Evolutionary conservation across 2,888 invertebrate species (phyloP).

Genomic region (Beris morrisii): DNA sequence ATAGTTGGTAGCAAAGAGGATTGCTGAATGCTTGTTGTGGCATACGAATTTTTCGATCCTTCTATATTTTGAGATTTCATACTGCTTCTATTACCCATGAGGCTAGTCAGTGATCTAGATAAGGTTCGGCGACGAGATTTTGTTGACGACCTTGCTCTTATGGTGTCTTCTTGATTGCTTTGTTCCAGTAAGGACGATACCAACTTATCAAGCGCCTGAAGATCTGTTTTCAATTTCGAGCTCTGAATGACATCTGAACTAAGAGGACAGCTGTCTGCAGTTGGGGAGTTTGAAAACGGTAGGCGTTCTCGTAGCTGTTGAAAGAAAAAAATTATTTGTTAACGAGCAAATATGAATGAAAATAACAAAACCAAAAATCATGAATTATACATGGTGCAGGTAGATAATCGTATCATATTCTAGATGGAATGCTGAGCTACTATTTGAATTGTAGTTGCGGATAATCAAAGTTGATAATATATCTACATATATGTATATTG

Average conservation of each 20-base stretch:
- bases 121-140: conserved; percentile 54
- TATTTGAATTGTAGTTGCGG: too few species aligned
- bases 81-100: conserved; percentile 39
- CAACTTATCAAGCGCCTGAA: conserved; percentile 66
- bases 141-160: conserved; percentile 46
- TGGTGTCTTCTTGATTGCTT: conserved; percentile 40
- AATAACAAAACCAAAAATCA: background rate
- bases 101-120: conserved; percentile 53
- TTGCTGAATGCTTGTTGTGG: conserved; percentile 38
- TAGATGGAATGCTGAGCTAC: too few species aligned
- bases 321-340: conserved; percentile 32
- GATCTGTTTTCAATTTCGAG: conserved; percentile 60
- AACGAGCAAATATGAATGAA: background rate
- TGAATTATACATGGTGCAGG: background rate
- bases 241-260: conserved; percentile 50
- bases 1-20: conserved; percentile 55
- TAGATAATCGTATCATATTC: too few species aligned
- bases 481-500: too few species aligned
- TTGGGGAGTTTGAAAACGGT: conserved; percentile 35
- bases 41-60: conserved; percentile 8
- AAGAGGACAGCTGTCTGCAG: conserved; percentile 38
- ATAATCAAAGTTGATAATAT: too few species aligned
- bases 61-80: conserved; percentile 17
- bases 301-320: conserved; percentile 51
- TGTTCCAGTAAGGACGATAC: conserved; percentile 62